Evolutionary conservation across 2,113 vertebrate genomes (phyloP).

Genomic region (Todiramphus chloris): DNA sequence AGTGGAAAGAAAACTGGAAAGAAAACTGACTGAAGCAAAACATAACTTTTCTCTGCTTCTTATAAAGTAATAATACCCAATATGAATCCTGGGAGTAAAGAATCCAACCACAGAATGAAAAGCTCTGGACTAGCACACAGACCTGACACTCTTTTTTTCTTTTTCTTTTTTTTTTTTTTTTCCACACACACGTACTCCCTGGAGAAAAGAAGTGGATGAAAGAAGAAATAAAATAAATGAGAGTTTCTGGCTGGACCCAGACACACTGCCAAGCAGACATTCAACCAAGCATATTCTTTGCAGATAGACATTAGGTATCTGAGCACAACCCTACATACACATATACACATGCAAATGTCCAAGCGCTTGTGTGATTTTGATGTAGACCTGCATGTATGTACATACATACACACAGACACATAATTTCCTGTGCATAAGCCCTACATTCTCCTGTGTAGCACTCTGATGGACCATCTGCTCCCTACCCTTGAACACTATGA

Average conservation of each 20-base stretch:
- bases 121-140: neutral
- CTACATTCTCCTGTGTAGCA: neutral
- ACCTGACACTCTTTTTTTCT: neutral
- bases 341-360: neutral
- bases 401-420: neutral
- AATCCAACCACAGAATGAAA: neutral
- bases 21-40: neutral
- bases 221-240: neutral
- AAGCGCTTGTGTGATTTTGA: neutral
- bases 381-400: neutral
- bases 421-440: neutral
- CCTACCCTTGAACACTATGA: neutral
- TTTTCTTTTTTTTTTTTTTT: too few species aligned
- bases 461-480: neutral
- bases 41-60: neutral
- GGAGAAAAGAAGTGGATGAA: neutral
- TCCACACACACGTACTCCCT: neutral
- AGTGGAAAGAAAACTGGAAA: neutral
- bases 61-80: neutral
- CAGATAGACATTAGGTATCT: neutral
- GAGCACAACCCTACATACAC: neutral
- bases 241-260: neutral
- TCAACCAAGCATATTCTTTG: neutral
- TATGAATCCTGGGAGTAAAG: neutral
- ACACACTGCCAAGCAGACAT: neutral